Conservation (phyloP, 1,140 invertebrate species). For the Daktulosphaira vitifoliae region DNA sequence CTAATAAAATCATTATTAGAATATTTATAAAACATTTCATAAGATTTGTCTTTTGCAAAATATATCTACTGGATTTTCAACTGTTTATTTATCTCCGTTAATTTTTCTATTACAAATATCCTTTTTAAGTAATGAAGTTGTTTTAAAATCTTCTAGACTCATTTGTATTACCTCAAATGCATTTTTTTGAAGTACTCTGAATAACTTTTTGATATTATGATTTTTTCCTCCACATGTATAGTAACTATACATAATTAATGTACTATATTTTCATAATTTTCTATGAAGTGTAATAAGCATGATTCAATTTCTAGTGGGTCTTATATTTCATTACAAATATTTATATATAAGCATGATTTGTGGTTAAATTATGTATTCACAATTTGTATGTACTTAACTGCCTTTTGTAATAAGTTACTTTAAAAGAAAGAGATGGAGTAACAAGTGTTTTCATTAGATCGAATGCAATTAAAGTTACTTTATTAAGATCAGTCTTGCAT, state of each 20-base stretch:
- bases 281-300: constrained; percentile 38
- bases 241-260: constrained; percentile 42
- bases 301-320: constrained; percentile 42
- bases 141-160: background rate
- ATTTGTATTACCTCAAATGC: background rate
- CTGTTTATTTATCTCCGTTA: background rate
- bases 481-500: constrained; percentile 4
- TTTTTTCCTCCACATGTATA: constrained; percentile 43
- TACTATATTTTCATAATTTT: constrained; percentile 34
- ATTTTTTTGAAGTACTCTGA: background rate
- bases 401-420: constrained; percentile 34
- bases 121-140: background rate
- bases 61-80: background rate
- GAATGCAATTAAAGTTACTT: constrained; percentile 3
- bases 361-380: constrained; percentile 34
- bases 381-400: constrained; percentile 37
- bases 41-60: background rate
- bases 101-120: background rate
- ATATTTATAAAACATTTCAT: background rate
- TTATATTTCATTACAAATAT: constrained; percentile 34
- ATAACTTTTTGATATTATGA: constrained; percentile 35
- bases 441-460: constrained; percentile 6
- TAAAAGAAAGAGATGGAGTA: constrained; percentile 9
- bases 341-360: constrained; percentile 34
- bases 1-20: constrained; percentile 1